Conservation (phyloP, 1,140 invertebrate species). For the Diachasmimorpha longicaudata region DNA sequence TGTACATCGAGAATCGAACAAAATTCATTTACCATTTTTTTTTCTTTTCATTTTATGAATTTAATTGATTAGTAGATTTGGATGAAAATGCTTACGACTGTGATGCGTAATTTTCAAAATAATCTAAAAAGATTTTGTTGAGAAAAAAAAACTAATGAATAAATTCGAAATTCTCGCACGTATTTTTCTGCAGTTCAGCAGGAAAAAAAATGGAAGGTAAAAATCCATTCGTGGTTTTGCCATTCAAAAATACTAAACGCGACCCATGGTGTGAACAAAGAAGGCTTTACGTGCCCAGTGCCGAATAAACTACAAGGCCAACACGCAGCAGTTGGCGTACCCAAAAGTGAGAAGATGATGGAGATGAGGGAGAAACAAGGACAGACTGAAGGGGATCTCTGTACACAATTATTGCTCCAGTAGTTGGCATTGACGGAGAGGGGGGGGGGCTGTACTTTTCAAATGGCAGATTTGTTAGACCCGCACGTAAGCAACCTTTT, state of each 20-base stretch:
- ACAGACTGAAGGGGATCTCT: neutral
- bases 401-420: neutral
- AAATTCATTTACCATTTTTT: neutral
- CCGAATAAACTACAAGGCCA: constrained; percentile 2
- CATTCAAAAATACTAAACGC: neutral
- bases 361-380: neutral
- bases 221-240: no score
- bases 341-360: neutral
- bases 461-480: neutral
- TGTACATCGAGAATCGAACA: neutral
- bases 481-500: neutral
- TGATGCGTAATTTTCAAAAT: no score
- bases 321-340: neutral
- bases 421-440: neutral
- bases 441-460: neutral
- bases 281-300: neutral
- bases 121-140: no score
- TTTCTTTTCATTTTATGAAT: no score
- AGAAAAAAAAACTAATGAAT: no score
- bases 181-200: no score
- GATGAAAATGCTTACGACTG: no score
- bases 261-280: neutral
- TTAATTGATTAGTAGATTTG: no score
- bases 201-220: no score
- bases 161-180: no score